These are phyloP conservation scores for Lutjanus erythropterus DNA, from an alignment of 2,113 vertebrate genomes.

Conservation along the genomic window DNA sequence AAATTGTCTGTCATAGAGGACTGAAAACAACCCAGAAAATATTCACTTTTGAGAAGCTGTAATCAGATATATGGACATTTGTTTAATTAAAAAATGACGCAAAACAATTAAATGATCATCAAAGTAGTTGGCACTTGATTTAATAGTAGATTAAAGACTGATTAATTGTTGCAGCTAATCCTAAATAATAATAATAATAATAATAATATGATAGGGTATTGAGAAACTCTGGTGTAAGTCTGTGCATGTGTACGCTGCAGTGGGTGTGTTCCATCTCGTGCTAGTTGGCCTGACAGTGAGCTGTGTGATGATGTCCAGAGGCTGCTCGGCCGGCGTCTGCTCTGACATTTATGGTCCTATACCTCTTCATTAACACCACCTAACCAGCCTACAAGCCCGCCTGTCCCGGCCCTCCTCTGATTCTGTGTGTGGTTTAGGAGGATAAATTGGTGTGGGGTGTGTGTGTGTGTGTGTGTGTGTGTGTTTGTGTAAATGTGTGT, in stretches of 20 bases:
- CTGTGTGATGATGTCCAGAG: slow-evolving; percentile 88
- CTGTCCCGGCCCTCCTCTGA: slow-evolving; percentile 53
- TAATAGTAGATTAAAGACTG: too few relatives aligned
- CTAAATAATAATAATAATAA: too few relatives aligned
- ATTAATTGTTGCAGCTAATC: too few relatives aligned
- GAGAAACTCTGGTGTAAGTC: not conserved
- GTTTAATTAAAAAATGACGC: too few relatives aligned
- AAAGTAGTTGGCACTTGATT: too few relatives aligned
- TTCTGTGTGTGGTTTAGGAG: slow-evolving; percentile 51
- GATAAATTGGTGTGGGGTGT: slow-evolving; percentile 58
- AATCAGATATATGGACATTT: too few relatives aligned
- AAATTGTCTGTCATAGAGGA: too few relatives aligned
- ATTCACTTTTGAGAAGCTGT: too few relatives aligned
- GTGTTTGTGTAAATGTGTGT: slow-evolving; percentile 16
- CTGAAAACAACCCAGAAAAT: too few relatives aligned
- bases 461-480: slow-evolving; percentile 48
- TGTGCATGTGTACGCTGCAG: slow-evolving; percentile 10
- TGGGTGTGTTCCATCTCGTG: slow-evolving; percentile 35
- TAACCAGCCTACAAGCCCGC: slow-evolving; percentile 85
- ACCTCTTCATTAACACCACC: slow-evolving; percentile 92
- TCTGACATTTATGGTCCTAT: slow-evolving; percentile 90
- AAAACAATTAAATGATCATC: too few relatives aligned
- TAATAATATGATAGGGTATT: too few relatives aligned
- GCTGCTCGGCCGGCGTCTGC: slow-evolving; percentile 85
- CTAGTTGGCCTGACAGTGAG: slow-evolving; percentile 72